phyloP scores from a whole-genome alignment of 2,797 vertebrate genomes.

The Etheostoma nigrum region DNA sequence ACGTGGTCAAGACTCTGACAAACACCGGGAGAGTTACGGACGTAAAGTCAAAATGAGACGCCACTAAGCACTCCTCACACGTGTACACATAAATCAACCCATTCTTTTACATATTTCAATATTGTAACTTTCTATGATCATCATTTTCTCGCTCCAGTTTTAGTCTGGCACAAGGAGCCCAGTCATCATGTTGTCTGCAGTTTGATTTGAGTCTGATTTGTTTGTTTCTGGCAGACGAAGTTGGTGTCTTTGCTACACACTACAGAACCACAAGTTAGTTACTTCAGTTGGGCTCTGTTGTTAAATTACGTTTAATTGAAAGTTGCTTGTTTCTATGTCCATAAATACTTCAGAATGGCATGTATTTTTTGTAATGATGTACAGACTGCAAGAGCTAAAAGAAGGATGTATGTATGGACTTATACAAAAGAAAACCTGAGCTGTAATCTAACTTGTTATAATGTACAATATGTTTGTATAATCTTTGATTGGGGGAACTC shows the following conservation, averaged over 20 bases:
- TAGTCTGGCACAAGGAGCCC: slow-evolving; percentile 49
- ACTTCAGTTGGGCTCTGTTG: slow-evolving; percentile 49
- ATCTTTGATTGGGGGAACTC: slow-evolving; percentile 67
- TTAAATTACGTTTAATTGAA: slow-evolving; percentile 57
- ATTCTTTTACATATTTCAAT: slow-evolving; percentile 59
- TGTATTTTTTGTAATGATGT: slow-evolving; percentile 84
- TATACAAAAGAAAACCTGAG: slow-evolving; percentile 72
- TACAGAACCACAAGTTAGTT: slow-evolving; percentile 46
- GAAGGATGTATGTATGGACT: slow-evolving; percentile 71
- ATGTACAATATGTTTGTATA: slow-evolving; percentile 80
- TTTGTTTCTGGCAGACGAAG: slow-evolving; percentile 62
- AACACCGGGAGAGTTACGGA: slow-evolving; percentile 86
- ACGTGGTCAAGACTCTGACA: slow-evolving; percentile 88
- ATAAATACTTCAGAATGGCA: slow-evolving; percentile 71
- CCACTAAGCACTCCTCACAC: slow-evolving; percentile 84
- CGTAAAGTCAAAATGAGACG: slow-evolving; percentile 97
- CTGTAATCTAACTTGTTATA: slow-evolving; percentile 80
- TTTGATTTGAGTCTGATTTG: slow-evolving; percentile 58
- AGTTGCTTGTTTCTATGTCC: slow-evolving; percentile 61
- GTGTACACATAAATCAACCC: slow-evolving; percentile 42
- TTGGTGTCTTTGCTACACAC: slow-evolving; percentile 49
- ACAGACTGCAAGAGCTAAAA: slow-evolving; percentile 71
- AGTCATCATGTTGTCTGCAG: slow-evolving; percentile 37
- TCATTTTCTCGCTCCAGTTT: slow-evolving; percentile 47
- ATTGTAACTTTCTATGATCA: slow-evolving; percentile 50